Conservation (phyloP, 2,888 invertebrate species). For the Cecidostiba fungosa region DNA sequence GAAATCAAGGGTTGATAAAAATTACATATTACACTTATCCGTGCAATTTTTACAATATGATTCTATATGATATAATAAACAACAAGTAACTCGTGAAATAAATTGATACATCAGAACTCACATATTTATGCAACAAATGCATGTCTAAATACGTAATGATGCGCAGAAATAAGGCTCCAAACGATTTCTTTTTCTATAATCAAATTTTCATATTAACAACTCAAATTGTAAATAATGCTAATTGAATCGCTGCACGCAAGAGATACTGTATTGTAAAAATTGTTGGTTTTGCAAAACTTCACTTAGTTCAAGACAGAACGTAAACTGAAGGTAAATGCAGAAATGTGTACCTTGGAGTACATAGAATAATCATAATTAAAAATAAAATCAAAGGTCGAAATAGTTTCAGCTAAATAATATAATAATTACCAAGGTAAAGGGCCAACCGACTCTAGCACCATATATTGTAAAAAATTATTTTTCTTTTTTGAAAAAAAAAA, state of each 20-base stretch:
- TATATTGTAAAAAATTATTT: not conserved
- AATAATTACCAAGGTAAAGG: not conserved
- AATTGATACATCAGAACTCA: not conserved
- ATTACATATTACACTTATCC: not conserved
- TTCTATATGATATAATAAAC: not conserved
- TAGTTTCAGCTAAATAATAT: conserved; percentile 46
- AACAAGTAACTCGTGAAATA: not conserved
- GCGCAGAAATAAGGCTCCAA: not conserved
- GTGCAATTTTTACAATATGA: not conserved
- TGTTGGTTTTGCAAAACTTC: conserved; percentile 29
- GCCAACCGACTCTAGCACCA: not conserved
- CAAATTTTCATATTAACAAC: not conserved
- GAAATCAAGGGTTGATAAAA: not conserved
- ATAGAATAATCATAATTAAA: not conserved
- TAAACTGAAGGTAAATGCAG: conserved; percentile 11
- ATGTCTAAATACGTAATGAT: not conserved
- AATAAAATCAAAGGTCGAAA: not conserved
- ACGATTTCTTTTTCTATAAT: not conserved
- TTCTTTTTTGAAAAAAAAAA: not conserved
- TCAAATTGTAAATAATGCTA: not conserved
- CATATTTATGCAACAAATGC: not conserved
- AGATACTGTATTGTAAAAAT: conserved; percentile 24
- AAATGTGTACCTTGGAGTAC: not conserved
- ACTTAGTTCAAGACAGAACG: conserved; percentile 36
- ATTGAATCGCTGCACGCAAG: conserved; percentile 33